Evolutionary conservation across 1,140 invertebrate genomes (phyloP), one percentile per base, ranked within the genome.

Genomic region (Zaprionus africanus): DNA sequence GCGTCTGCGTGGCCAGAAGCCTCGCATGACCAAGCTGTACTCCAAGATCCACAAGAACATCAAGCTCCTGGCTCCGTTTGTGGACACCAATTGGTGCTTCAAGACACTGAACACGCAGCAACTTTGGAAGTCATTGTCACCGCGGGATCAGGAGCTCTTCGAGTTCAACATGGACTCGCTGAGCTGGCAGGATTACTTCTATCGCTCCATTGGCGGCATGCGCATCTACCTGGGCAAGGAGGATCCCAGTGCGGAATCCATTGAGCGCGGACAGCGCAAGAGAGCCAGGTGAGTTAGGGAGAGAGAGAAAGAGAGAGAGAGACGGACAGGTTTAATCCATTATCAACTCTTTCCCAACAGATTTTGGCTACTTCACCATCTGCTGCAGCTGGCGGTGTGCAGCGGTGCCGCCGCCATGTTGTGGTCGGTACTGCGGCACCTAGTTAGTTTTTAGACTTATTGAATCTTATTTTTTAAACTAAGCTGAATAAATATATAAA

Each of bases 221-320:
- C 93, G 96, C 43, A 92, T 95, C 4, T 97, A 95, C 81, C 70
- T 97, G 17, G 92, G 96, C 1, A 96, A 96, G 71, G 96, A 97
- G 60, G 94, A 95, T 54, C 85, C 95, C 1, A 94, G 93, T 2
- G 31, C 38, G 3, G 83, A 71, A 43, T 95, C 95, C 5, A 17
- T 87, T n/a, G 19, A 64, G 22, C 46, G 46, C 5, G 78, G 22
- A 1, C 54, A 60, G 12, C 43, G 13, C 6, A 51, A 46, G 2
- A 11, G 63, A 43, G 38, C 22, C 4, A 41, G 31, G 74, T 76
- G 53, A 56, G 38, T 24, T 17, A 2, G 12, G 12, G 5, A 9
- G 15, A 34, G 15, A 36, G 4, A 12, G 11, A 36, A 0, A 9
- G 15, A n/a, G 5, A n/a, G 1, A 15, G 3, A 41, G 13, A 2